Base-by-base conservation (phyloP, 1,140 invertebrate species). In the Megalopta genalis region DNA sequence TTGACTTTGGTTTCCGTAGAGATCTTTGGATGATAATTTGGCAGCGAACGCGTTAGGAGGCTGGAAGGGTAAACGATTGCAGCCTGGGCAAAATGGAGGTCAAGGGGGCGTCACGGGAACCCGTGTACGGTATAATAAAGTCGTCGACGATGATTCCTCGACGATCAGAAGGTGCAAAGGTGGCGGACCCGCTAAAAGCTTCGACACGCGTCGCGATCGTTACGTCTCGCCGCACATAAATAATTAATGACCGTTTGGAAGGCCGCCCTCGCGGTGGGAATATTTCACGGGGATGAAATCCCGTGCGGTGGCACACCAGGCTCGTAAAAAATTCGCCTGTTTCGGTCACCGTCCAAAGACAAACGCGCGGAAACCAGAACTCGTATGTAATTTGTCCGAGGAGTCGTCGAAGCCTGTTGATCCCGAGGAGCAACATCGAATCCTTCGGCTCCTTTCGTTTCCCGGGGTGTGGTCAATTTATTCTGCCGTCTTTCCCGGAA, bases 211-310 rank as follows among this genome's bases (percentile, higher is more conserved):
- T 74, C 80, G 46, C 70, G 82, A 77, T 83, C 85, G 73, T 87
- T 86, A 86, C 67, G 80, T 80, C 72, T 84, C 63, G 59, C 82
- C 84, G 84, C 85, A 86, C 77, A 87, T 86, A 85, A 86, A 86
- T 87, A 86, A 87, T 86, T 87, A 87, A 87, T 86, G 85, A 60
- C 81, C 80, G 82, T 82, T 85, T 72, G 12, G 16, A 21, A 12
- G 27, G 70, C 71, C 66, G 64, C 66, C 71, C 72, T 32, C 63
- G n/a, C 62, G 81, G 77, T 84, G 83, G 78, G 82, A 85, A 85
- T 84, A 84, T 85, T 77, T 59, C 39, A 27, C 32, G 27, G 37
- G 32, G 27, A n/a, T n/a, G 25, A 42, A 25, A 52, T 46, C 32
- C 27, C 4, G 32, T 32, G 32, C 32, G 16, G 52, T 10, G 6